Evolutionary conservation across 2,888 invertebrate genomes (phyloP).

Genomic region (Euzophera pinguis): DNA sequence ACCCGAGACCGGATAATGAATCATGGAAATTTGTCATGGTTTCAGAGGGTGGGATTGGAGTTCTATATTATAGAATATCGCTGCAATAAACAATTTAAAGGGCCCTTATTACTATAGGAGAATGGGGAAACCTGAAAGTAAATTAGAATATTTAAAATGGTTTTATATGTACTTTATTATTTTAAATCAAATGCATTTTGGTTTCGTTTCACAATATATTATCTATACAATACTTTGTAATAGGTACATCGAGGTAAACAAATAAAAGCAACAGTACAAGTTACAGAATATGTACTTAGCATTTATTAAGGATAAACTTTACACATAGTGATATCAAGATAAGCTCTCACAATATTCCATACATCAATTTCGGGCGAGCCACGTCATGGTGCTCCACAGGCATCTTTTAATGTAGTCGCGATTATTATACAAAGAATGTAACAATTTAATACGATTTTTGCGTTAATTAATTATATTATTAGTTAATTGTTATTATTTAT

Average conservation of each 20-base stretch:
- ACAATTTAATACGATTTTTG: too few relatives aligned
- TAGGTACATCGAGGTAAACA: conserved; percentile 8
- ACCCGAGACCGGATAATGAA: too few relatives aligned
- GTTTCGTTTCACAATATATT: conserved; percentile 40
- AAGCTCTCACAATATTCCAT: conserved; percentile 5
- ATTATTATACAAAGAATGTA: too few relatives aligned
- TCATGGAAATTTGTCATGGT: too few relatives aligned
- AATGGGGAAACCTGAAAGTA: neutral
- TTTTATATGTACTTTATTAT: conserved; percentile 19
- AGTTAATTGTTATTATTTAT: too few relatives aligned
- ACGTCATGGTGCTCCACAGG: neutral
- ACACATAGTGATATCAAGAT: conserved; percentile 4
- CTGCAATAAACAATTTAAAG: too few relatives aligned
- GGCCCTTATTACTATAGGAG: too few relatives aligned
- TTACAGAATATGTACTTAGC: conserved; percentile 5
- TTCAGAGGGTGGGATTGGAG: too few relatives aligned
- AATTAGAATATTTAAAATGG: neutral
- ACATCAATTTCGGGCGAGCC: neutral
- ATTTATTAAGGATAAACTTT: neutral
- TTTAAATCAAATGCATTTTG: conserved; percentile 54
- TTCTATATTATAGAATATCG: too few relatives aligned
- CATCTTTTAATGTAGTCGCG: neutral
- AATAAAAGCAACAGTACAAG: neutral
- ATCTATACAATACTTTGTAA: conserved; percentile 10
- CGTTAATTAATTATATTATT: too few relatives aligned